These are phyloP conservation scores for Cremastobaeus sp. DNA, from an alignment of 2,888 invertebrate species.

Conservation along the genomic window DNA sequence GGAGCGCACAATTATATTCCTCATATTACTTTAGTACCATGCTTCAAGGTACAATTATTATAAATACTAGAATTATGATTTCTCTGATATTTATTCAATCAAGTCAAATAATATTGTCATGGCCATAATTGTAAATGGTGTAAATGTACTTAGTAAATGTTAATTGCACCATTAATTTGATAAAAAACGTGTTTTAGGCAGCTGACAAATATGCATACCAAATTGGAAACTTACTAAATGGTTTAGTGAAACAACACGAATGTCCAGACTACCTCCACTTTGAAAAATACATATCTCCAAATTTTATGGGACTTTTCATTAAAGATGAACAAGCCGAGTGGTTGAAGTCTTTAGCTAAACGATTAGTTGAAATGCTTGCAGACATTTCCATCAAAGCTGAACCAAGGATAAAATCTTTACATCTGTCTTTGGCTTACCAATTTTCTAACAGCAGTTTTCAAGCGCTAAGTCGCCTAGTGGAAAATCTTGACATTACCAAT, in stretches of 20 bases:
- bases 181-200: too few relatives aligned
- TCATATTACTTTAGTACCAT: conserved; percentile 92
- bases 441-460: conserved; percentile 87
- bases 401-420: conserved; percentile 90
- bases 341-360: conserved; percentile 87
- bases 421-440: conserved; percentile 93
- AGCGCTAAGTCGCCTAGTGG: conserved; percentile 85
- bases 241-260: conserved; percentile 86
- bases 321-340: conserved; percentile 90
- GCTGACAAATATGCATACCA: conserved; percentile 86
- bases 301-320: conserved; percentile 94
- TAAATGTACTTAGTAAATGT: too few relatives aligned
- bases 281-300: conserved; percentile 90
- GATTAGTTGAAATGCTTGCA: conserved; percentile 89
- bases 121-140: too few relatives aligned
- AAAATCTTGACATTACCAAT: conserved; percentile 81
- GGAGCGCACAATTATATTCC: conserved; percentile 94
- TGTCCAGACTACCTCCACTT: conserved; percentile 82
- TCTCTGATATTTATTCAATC: conserved; percentile 13
- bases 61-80: background rate
- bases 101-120: too few relatives aligned
- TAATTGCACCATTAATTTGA: conserved; percentile 1
- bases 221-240: conserved; percentile 85
- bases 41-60: conserved; percentile 85
- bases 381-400: conserved; percentile 86